A percentile compares a stretch with the other conserved stretches of the same genome.
Evolutionary conservation across 2,113 vertebrate species (phyloP).

Genomic region (Puffinus mauretanicus): DNA sequence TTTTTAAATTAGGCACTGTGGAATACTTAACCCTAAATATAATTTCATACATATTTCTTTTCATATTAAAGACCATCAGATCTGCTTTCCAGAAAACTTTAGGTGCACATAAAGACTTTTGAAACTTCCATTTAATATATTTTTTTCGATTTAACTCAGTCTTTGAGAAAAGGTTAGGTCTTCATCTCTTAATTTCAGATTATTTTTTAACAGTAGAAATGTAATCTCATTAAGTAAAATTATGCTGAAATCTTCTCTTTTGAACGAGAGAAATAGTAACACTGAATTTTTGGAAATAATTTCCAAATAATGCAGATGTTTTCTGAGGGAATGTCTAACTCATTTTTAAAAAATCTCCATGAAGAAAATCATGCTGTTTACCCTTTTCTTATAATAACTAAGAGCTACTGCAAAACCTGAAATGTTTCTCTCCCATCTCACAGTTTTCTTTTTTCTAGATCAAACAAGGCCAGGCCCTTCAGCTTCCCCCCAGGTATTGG

Average conservation of each 20-base stretch:
- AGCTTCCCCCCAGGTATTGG: rapidly evolving
- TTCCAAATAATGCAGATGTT: background rate
- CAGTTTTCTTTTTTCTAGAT: background rate
- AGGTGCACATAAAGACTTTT: background rate
- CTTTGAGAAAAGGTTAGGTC: background rate
- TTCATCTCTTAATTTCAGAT: background rate
- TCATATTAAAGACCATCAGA: background rate
- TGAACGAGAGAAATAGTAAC: background rate
- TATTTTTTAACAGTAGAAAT: background rate
- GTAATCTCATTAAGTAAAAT: background rate
- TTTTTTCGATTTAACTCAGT: background rate
- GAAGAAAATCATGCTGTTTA: rapidly evolving
- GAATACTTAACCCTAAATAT: background rate
- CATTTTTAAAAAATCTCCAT: background rate
- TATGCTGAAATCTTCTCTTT: background rate
- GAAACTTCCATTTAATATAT: rapidly evolving
- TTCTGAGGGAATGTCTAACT: background rate
- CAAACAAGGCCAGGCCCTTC: background rate
- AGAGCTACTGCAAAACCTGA: background rate
- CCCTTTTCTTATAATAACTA: background rate
- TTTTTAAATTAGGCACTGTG: background rate
- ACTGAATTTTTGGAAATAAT: background rate
- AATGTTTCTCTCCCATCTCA: rapidly evolving
- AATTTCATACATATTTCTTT: background rate
- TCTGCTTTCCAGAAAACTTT: background rate